These are phyloP conservation scores for Pomatostomus ruficeps DNA, from an alignment of 2,113 vertebrate species.

Conservation along the genomic window DNA sequence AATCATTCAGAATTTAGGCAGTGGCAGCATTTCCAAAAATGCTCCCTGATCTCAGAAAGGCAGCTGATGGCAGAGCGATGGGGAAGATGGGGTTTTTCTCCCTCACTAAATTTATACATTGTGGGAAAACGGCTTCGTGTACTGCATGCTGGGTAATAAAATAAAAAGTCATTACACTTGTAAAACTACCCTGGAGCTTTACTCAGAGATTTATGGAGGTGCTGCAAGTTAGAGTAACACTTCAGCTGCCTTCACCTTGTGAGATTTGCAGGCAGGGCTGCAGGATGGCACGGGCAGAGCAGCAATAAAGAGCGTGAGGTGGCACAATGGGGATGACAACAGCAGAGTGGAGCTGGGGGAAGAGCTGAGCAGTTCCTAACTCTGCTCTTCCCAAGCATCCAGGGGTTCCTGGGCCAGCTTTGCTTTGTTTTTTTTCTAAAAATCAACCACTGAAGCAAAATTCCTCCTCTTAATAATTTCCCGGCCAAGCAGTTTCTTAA, in stretches of 20 bases:
- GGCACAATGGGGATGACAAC: neutral
- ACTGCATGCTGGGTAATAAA: conserved; percentile 18
- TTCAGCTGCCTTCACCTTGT: conserved; percentile 31
- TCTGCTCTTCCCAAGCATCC: neutral
- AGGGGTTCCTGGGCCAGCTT: neutral
- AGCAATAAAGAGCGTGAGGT: neutral
- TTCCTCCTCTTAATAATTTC: neutral
- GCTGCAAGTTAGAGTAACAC: conserved; percentile 18
- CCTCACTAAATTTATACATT: neutral
- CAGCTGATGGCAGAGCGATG: neutral
- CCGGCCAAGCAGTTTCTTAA: neutral
- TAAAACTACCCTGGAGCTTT: conserved; percentile 7
- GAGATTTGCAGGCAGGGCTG: neutral
- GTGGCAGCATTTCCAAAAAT: neutral
- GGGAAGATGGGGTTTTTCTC: neutral
- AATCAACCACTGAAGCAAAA: neutral
- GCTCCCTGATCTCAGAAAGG: neutral
- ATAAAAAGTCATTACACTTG: conserved; percentile 27
- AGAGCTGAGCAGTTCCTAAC: neutral
- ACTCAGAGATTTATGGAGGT: conserved; percentile 25
- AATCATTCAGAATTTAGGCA: conserved; percentile 24
- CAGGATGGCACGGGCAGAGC: neutral
- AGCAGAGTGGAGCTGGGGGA: neutral
- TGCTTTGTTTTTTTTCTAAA: neutral
- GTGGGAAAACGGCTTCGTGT: conserved; percentile 8